These are phyloP conservation scores for Drosophila nigromelanica DNA, from an alignment of 1,140 invertebrate genomes.

Conservation along the genomic window DNA sequence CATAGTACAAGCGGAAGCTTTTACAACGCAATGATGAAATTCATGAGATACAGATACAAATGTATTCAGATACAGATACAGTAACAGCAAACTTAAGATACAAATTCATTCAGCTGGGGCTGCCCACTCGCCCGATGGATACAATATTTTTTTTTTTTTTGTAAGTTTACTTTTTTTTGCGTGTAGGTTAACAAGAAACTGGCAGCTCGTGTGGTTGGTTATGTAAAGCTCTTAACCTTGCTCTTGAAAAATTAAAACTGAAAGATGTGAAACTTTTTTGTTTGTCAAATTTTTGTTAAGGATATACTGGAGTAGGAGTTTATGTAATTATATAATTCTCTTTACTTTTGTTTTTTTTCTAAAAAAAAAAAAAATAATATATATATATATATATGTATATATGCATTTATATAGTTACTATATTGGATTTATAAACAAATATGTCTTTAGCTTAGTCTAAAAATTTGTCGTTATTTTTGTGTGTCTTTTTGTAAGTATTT, in stretches of 20 bases:
- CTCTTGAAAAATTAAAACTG: constrained; percentile 58
- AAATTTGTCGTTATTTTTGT: constrained; percentile 36
- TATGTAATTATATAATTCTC: constrained; percentile 32
- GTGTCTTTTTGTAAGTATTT: constrained; percentile 24
- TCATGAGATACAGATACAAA: constrained; percentile 30
- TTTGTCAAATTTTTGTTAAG: not conserved
- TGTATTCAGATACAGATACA: constrained; percentile 29
- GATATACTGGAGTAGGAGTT: constrained; percentile 1
- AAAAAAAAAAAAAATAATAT: constrained; percentile 77
- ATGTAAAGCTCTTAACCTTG: constrained; percentile 63
- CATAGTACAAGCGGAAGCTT: constrained; percentile 69
- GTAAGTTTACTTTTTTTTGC: constrained; percentile 15
- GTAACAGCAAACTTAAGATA: constrained; percentile 20
- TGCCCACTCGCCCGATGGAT: constrained; percentile 51
- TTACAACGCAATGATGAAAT: constrained; percentile 57
- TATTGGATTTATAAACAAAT: constrained; percentile 58
- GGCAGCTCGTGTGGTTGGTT: constrained; percentile 15
- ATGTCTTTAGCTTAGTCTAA: constrained; percentile 49
- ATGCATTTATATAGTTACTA: constrained; percentile 49
- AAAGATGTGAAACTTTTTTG: constrained; percentile 22
- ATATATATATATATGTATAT: constrained; percentile 48
- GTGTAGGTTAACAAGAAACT: constrained; percentile 51
- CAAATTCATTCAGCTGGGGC: constrained; percentile 60
- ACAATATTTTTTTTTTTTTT: constrained; percentile 17
- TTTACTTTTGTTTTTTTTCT: constrained; percentile 50